These are phyloP conservation scores for Pogonomyrmex californicus DNA, from an alignment of 1,140 invertebrate genomes.

Conservation along the genomic window DNA sequence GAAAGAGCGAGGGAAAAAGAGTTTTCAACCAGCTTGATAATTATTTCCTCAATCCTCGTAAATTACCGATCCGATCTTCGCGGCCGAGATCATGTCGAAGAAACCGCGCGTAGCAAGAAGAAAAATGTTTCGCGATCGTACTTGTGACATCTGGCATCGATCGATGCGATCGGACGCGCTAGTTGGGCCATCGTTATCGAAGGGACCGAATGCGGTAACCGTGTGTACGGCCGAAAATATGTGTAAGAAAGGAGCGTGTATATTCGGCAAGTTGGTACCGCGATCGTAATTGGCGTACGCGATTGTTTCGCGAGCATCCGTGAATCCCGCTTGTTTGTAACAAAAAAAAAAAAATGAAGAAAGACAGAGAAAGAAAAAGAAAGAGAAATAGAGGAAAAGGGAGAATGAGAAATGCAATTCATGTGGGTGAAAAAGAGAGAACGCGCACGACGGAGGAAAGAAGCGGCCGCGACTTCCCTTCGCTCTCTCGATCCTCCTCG, in stretches of 20 bases:
- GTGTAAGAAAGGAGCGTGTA: slow-evolving; percentile 52
- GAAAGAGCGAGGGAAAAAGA: slow-evolving; percentile 9
- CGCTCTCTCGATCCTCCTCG: slow-evolving; percentile 4
- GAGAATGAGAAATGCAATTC: slow-evolving; percentile 16
- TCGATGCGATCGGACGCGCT: slow-evolving; percentile 3
- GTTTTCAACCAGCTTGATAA: slow-evolving; percentile 22
- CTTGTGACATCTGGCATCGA: slow-evolving; percentile 15
- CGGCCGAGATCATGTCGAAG: background rate
- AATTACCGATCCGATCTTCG: slow-evolving; percentile 7
- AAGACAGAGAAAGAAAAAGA: slow-evolving; percentile 35
- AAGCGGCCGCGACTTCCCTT: slow-evolving; percentile 40
- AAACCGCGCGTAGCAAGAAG: background rate
- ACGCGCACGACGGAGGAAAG: slow-evolving; percentile 8
- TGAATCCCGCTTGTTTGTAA: background rate
- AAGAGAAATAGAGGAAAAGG: background rate
- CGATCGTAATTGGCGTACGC: slow-evolving; percentile 77
- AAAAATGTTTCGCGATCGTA: background rate
- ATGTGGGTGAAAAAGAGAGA: slow-evolving; percentile 38
- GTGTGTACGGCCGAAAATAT: slow-evolving; percentile 36
- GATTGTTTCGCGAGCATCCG: slow-evolving; percentile 67
- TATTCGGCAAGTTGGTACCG: slow-evolving; percentile 75
- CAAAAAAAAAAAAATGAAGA: slow-evolving; percentile 12
- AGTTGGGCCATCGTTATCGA: slow-evolving; percentile 41
- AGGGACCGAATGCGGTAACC: slow-evolving; percentile 21
- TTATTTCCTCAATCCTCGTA: slow-evolving; percentile 24